These are phyloP conservation scores for Pangasius mekongensis DNA, from an alignment of 2,797 vertebrate species.

Conservation along the genomic window DNA sequence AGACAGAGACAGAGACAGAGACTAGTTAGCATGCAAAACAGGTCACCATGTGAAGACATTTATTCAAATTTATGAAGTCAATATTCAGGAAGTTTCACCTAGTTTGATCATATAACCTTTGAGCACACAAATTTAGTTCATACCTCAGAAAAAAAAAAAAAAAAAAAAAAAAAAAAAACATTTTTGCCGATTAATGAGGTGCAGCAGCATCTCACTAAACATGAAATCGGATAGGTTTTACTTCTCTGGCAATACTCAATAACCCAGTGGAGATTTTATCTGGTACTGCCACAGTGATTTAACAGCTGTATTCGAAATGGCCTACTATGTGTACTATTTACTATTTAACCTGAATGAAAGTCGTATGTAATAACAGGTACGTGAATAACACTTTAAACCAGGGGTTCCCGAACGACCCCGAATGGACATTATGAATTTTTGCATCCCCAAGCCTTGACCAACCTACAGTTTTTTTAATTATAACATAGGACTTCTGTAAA, in stretches of 20 bases:
- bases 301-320: not conserved
- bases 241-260: not conserved
- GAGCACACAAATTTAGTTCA: not conserved
- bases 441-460: not conserved
- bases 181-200: not conserved
- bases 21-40: not conserved
- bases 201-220: not conserved
- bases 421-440: not conserved
- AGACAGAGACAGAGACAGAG: no score
- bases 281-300: not conserved
- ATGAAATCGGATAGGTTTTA: not conserved
- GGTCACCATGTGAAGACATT: not conserved
- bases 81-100: not conserved
- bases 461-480: not conserved
- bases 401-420: not conserved
- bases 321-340: not conserved
- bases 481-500: not conserved
- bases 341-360: not conserved
- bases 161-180: not conserved
- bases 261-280: not conserved
- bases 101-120: not conserved
- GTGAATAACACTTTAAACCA: not conserved
- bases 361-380: not conserved
- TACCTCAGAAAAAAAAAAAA: not conserved
- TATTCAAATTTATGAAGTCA: not conserved